A percentile compares a stretch with the other conserved stretches of the same genome.
These are phyloP conservation scores for Orestias chungarensis DNA, from an alignment of 2,797 vertebrate species.

Conservation along the genomic window DNA sequence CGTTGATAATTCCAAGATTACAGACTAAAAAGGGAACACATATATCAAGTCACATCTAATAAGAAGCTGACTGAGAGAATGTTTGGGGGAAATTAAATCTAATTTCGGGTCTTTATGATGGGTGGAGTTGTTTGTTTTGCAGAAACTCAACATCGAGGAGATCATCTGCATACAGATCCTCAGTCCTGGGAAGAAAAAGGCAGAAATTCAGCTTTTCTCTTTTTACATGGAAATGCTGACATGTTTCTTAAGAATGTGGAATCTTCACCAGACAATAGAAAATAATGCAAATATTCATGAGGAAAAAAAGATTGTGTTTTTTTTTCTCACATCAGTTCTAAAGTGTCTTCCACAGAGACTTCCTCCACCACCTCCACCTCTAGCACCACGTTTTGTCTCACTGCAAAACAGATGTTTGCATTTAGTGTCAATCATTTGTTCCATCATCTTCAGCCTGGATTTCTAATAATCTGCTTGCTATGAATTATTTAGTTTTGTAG, in stretches of 20 bases:
- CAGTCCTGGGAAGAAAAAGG: constrained; percentile 35
- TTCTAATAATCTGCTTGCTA: neutral
- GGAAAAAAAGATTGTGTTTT: neutral
- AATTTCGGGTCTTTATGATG: constrained; percentile 21
- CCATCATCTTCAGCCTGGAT: neutral
- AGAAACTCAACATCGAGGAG: constrained; percentile 33
- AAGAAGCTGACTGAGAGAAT: neutral
- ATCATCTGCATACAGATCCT: constrained; percentile 37
- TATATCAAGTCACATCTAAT: neutral
- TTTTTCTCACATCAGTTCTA: constrained; percentile 60
- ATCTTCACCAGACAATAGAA: neutral
- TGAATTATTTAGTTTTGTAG: neutral
- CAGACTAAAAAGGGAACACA: too few relatives aligned
- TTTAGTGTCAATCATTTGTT: neutral
- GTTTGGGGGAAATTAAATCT: neutral
- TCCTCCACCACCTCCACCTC: constrained; percentile 69
- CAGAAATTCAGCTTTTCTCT: neutral
- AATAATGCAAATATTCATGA: neutral
- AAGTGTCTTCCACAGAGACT: constrained; percentile 61
- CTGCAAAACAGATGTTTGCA: constrained; percentile 32
- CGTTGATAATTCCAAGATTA: too few relatives aligned
- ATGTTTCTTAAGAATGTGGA: neutral
- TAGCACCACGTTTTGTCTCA: constrained; percentile 51
- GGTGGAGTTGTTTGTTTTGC: constrained; percentile 23
- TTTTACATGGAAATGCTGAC: too few relatives aligned